Percentiles rank a stretch among this genome's conserved stretches.
Evolutionary conservation across 2,888 invertebrate species (phyloP).

Genomic region (Melipona beecheii): DNA sequence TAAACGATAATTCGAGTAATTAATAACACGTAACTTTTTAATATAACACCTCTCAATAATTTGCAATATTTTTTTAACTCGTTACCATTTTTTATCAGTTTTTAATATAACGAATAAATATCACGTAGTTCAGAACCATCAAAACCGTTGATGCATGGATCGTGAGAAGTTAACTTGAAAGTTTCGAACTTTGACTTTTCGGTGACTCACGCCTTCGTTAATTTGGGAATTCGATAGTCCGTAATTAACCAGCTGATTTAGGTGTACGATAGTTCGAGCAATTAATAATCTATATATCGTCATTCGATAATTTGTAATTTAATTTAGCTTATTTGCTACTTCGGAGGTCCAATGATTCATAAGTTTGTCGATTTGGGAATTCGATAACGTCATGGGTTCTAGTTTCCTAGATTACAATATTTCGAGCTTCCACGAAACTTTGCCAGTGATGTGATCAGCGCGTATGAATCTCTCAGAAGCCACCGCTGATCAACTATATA

Average conservation of each 20-base stretch:
- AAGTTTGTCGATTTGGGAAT: not conserved
- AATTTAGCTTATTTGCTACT: not conserved
- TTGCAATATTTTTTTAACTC: not conserved
- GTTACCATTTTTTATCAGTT: too few species aligned
- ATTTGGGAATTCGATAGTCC: not conserved
- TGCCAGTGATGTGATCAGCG: not conserved
- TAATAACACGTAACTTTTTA: too few species aligned
- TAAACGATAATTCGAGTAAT: too few species aligned
- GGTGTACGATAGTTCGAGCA: too few species aligned
- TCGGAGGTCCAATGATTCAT: not conserved
- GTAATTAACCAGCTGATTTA: too few species aligned
- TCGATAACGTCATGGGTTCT: not conserved
- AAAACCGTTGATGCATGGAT: too few species aligned
- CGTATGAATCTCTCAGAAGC: not conserved
- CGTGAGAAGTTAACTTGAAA: too few species aligned
- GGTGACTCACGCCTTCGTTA: too few species aligned
- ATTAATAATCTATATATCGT: too few species aligned
- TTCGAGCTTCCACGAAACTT: conserved; percentile 19
- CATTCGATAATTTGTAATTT: not conserved
- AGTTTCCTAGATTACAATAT: not conserved
- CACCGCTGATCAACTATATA: not conserved
- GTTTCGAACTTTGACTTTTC: too few species aligned
- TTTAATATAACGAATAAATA: too few species aligned
- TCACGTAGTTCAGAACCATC: too few species aligned
- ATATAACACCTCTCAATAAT: not conserved